These are phyloP conservation scores for Pygoscelis antarcticus DNA, from an alignment of 2,113 vertebrate species.

Conservation along the genomic window DNA sequence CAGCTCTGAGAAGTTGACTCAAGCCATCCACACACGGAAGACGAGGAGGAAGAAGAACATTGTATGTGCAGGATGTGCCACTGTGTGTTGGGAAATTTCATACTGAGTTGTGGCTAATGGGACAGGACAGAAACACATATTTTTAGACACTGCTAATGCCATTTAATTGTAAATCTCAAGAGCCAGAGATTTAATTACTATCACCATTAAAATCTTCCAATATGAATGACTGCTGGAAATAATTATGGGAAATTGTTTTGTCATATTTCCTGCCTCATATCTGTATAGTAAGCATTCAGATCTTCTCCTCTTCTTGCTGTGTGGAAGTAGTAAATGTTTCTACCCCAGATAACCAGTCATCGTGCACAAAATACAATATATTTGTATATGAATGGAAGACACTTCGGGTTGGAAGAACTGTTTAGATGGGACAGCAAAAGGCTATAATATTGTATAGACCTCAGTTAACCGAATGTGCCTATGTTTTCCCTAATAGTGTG, in stretches of 20 bases:
- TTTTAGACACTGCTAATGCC: constrained; percentile 34
- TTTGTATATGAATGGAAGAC: background rate
- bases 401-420: background rate
- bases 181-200: constrained; percentile 1
- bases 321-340: background rate
- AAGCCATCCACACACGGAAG: background rate
- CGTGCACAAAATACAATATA: background rate
- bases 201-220: constrained; percentile 11
- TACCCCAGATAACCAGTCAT: background rate
- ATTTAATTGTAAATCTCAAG: background rate
- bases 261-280: background rate
- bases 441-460: background rate
- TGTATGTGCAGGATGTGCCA: background rate
- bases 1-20: background rate
- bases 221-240: constrained; percentile 14
- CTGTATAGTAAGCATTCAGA: background rate
- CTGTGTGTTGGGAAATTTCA: background rate
- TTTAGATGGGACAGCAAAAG: background rate
- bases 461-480: background rate
- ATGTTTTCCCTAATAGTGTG: background rate
- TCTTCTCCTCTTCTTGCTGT: background rate
- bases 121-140: background rate
- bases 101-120: background rate
- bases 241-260: constrained; percentile 29
- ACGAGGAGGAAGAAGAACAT: background rate